Evolutionary conservation across 2,888 invertebrate genomes (phyloP), one percentile per base, ranked within the genome.

Genomic region (Callyntrura sp.): DNA sequence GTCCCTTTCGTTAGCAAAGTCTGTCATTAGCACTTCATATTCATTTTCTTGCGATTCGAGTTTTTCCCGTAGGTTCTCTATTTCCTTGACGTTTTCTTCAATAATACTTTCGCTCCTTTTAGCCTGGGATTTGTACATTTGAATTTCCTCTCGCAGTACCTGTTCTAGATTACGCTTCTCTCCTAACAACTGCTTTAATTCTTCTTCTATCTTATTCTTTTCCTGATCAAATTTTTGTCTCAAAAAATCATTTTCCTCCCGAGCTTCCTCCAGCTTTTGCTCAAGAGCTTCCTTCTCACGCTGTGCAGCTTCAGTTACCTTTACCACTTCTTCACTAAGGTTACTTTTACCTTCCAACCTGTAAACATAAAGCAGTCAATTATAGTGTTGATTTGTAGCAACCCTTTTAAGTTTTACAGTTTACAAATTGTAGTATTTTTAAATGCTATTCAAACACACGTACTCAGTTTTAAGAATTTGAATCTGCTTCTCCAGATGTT

Each of bases 401-500:
- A n/a, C n/a, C n/a, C 35, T 35, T 35, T 35, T 35, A 35, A 2
- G 35, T 35, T 35, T n/a, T n/a, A n/a, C n/a, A n/a, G n/a, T n/a
- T n/a, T n/a, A n/a, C 35, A 35, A 35, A 35, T 35, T 35, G 35
- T 35, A n/a, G n/a, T 35, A 35, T 4, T 35, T 4, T 4, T 35
- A 35, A 35, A 35, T 35, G 6, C 35, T 35, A 35, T 4, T 35
- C 35, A 4, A 70, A n/a, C 9, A 9, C 51, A 8, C 88, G 70
- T 48, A 94, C 94, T 94, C 93, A 95, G 94, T 93, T 95, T 85
- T 90, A 14, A 96, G 94, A 87, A 95, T 95, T 92, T 94, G 95
- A 92, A 96, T 95, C 94, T 96, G 96, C 92, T 95, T 95, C 90
- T 95, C 95, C 0, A 96, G 95, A 92, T 96, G 96, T 91, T 96